Percentiles rank a stretch among this genome's conserved stretches.
Evolutionary conservation across 2,888 invertebrate genomes (phyloP).

Genomic region (Microplitis manilae): DNA sequence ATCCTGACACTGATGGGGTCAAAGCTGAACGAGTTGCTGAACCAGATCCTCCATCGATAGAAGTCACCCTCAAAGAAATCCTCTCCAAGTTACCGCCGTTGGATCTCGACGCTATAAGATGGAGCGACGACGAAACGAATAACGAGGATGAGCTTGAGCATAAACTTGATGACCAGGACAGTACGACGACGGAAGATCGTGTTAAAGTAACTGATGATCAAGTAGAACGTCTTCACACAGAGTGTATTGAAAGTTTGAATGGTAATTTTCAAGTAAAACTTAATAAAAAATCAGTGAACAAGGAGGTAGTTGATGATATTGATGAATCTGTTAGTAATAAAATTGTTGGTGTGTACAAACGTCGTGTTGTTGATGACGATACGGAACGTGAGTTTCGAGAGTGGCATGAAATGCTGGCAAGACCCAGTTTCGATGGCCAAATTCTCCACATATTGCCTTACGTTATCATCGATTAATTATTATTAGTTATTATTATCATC

Average conservation of each 20-base stretch:
- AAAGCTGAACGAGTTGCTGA: slow-evolving; percentile 38
- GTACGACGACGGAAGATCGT: slow-evolving; percentile 38
- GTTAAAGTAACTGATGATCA: slow-evolving; percentile 59
- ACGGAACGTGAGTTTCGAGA: slow-evolving; percentile 80
- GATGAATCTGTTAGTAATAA: slow-evolving; percentile 44
- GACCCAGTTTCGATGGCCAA: slow-evolving; percentile 83
- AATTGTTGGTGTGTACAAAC: slow-evolving; percentile 53
- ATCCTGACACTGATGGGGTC: slow-evolving; percentile 46
- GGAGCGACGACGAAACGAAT: slow-evolving; percentile 63
- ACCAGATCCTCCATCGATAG: slow-evolving; percentile 47
- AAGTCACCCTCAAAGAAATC: slow-evolving; percentile 74
- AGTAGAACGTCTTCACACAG: slow-evolving; percentile 63
- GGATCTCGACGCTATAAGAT: slow-evolving; percentile 75
- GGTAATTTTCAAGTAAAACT: slow-evolving; percentile 67
- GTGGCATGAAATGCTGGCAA: slow-evolving; percentile 91
- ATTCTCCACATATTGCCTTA: slow-evolving; percentile 94
- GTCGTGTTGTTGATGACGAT: slow-evolving; percentile 56
- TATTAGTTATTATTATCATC: background rate
- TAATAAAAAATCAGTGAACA: slow-evolving; percentile 8
- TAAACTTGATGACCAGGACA: slow-evolving; percentile 43
- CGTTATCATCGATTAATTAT: slow-evolving; percentile 89
- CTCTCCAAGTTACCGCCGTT: slow-evolving; percentile 79
- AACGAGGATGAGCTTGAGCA: slow-evolving; percentile 44
- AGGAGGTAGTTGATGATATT: slow-evolving; percentile 42
- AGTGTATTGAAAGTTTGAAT: slow-evolving; percentile 66